phyloP scores from a whole-genome alignment of 2,888 invertebrate genomes.

The Papilio gigon region DNA sequence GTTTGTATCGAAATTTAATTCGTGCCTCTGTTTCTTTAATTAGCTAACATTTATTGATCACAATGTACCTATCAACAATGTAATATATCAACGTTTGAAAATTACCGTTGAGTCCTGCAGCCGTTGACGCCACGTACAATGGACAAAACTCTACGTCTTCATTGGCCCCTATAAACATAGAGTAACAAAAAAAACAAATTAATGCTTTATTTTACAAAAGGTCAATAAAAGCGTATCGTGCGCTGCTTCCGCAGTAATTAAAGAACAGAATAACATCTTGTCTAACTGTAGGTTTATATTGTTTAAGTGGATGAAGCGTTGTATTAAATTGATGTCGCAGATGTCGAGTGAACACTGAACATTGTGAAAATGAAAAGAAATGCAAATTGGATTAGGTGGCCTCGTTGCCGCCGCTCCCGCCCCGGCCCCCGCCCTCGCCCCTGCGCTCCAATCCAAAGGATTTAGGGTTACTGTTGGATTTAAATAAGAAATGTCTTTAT shows the following conservation, averaged over 20 bases:
- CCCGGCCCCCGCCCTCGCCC: conserved; percentile 1
- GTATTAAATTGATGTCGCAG: conserved; percentile 21
- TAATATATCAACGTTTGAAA: not conserved
- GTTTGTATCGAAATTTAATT: not conserved
- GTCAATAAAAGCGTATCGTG: too few species aligned
- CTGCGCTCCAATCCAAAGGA: conserved; percentile 13
- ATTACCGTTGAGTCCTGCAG: not conserved
- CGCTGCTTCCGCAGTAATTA: too few species aligned
- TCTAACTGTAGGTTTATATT: not conserved
- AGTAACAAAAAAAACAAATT: too few species aligned
- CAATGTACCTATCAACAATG: conserved; percentile 33
- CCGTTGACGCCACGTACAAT: too few species aligned
- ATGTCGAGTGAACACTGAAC: conserved; percentile 32
- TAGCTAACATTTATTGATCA: conserved; percentile 34
- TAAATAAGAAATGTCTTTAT: conserved; percentile 28
- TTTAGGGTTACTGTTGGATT: conserved; percentile 27
- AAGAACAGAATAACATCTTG: too few species aligned
- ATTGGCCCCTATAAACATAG: too few species aligned
- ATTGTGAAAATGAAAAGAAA: conserved; percentile 39
- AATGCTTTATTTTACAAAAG: too few species aligned
- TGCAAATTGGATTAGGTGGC: conserved; percentile 37
- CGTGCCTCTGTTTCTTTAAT: conserved; percentile 10
- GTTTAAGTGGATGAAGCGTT: conserved; percentile 1
- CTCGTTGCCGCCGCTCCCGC: conserved; percentile 19
- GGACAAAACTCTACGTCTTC: too few species aligned